A percentile compares a stretch with the other conserved stretches of the same genome.
Evolutionary conservation across 1,140 invertebrate species (phyloP).

Genomic region (Chlorops oryzae): DNA sequence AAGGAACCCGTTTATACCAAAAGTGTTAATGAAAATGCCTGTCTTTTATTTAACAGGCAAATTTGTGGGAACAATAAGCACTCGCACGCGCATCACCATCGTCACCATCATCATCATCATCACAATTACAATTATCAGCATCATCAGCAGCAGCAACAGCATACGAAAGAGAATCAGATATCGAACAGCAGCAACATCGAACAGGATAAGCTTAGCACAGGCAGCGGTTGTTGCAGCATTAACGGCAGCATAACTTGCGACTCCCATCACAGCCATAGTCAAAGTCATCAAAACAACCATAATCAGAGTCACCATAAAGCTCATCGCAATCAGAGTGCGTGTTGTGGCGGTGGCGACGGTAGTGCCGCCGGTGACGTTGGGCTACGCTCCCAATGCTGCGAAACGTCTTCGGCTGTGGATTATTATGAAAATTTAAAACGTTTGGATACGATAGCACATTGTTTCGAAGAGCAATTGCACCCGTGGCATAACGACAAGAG

Average conservation of each 20-base stretch:
- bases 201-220: constrained; percentile 26
- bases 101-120: constrained; percentile 16
- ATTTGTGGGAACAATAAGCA: constrained; percentile 16
- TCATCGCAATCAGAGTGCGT: background rate
- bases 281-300: constrained; percentile 2
- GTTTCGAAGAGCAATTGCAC: constrained; percentile 35
- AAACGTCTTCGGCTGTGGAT: constrained; percentile 42
- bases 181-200: constrained; percentile 4
- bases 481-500: constrained; percentile 49
- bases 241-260: constrained; percentile 33
- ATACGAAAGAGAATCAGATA: background rate
- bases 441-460: constrained; percentile 36
- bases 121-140: constrained; percentile 15
- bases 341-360: background rate
- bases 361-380: background rate
- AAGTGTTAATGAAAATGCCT: too few species aligned
- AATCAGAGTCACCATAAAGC: constrained; percentile 8
- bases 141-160: constrained; percentile 18
- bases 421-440: constrained; percentile 47
- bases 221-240: too few species aligned
- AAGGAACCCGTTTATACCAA: too few species aligned
- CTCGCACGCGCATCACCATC: constrained; percentile 21
- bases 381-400: too few species aligned
- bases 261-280: constrained; percentile 33
- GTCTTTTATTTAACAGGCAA: constrained; percentile 26